Percentiles rank a stretch among this genome's conserved stretches.
Conservation (phyloP, 2,888 invertebrate genomes). For the Epiblema foenella region DNA sequence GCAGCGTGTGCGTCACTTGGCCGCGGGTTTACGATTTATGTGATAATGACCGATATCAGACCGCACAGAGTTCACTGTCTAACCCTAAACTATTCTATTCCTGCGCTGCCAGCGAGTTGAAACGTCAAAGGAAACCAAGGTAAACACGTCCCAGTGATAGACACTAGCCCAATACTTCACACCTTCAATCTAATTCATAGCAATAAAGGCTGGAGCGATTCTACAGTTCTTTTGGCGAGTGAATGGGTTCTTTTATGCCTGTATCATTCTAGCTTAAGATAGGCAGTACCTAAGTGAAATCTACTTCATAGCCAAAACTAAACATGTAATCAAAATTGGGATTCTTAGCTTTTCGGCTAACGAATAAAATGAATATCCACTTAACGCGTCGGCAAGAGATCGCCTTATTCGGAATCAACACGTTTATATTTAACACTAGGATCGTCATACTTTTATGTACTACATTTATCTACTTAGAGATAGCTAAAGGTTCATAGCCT, state of each 20-base stretch:
- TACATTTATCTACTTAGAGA: background rate
- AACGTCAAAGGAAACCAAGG: background rate
- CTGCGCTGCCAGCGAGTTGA: background rate
- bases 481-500: constrained; percentile 27
- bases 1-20: constrained; percentile 46
- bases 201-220: background rate
- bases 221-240: background rate
- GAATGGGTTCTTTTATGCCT: too few species aligned
- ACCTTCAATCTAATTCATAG: background rate
- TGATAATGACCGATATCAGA: constrained; percentile 52
- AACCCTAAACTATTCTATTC: constrained; percentile 17
- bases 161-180: background rate
- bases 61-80: constrained; percentile 38
- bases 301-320: too few species aligned
- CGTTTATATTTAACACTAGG: background rate
- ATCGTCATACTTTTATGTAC: background rate
- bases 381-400: background rate
- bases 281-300: too few species aligned
- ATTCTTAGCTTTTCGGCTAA: too few species aligned
- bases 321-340: too few species aligned
- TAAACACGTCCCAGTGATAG: background rate
- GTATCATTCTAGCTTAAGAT: too few species aligned
- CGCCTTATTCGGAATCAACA: background rate
- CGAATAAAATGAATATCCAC: too few species aligned
- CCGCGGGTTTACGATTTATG: constrained; percentile 51